Evolutionary conservation across 2,113 vertebrate species (phyloP).

Genomic region (Channa maculata): DNA sequence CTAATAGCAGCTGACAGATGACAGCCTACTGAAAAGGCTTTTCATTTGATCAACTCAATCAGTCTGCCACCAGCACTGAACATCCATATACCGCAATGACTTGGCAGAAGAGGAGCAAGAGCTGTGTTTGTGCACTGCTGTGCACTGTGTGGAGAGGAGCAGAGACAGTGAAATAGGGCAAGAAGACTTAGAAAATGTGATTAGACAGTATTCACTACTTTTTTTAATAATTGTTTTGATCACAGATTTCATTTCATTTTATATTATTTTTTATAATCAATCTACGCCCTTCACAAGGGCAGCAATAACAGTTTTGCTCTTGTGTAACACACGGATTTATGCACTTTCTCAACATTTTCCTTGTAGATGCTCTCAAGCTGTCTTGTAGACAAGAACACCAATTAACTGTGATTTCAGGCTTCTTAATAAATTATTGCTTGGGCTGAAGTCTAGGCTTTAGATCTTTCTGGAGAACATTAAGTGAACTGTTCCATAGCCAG

Average conservation of each 20-base stretch:
- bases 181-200: not conserved
- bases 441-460: not conserved
- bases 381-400: not conserved
- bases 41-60: constrained; percentile 53
- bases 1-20: constrained; percentile 29
- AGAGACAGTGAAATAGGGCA: not conserved
- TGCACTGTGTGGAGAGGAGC: not conserved
- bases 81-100: constrained; percentile 30
- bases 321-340: too few relatives aligned
- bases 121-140: not conserved
- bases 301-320: too few relatives aligned
- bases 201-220: too few relatives aligned
- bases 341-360: not conserved
- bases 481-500: not conserved
- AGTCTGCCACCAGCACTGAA: constrained; percentile 32
- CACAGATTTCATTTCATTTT: too few relatives aligned
- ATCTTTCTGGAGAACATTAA: not conserved
- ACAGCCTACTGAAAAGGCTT: constrained; percentile 43
- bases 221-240: too few relatives aligned
- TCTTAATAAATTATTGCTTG: not conserved
- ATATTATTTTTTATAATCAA: too few relatives aligned
- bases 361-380: not conserved
- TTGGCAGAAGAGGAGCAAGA: constrained; percentile 16
- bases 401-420: not conserved
- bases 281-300: too few relatives aligned